These are phyloP conservation scores for Turdus rufiventris DNA, from an alignment of 2,113 vertebrate genomes.

Conservation along the genomic window DNA sequence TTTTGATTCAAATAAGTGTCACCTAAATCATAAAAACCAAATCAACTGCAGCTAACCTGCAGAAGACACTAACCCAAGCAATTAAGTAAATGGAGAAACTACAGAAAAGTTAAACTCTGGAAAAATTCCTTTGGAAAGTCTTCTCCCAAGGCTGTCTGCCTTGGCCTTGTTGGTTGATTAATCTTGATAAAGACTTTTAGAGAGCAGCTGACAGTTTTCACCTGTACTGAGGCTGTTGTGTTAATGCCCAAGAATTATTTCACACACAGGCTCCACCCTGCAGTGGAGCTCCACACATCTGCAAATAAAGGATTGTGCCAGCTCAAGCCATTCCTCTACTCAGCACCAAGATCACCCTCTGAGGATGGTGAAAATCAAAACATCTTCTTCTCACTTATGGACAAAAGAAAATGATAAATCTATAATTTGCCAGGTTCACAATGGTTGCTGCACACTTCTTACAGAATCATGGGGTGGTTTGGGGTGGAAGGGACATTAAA, in stretches of 20 bases:
- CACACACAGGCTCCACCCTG: background rate
- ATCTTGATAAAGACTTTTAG: background rate
- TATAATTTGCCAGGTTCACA: rapidly evolving
- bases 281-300: background rate
- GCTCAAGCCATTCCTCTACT: background rate
- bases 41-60: background rate
- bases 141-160: background rate
- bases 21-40: background rate
- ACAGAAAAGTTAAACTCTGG: background rate
- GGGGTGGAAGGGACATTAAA: background rate
- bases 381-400: background rate
- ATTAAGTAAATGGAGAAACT: background rate
- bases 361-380: background rate
- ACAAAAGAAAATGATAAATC: background rate
- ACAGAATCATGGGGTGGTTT: background rate
- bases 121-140: background rate
- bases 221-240: background rate
- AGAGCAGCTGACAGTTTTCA: background rate
- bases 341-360: rapidly evolving
- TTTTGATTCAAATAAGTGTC: background rate
- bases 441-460: rapidly evolving
- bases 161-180: background rate
- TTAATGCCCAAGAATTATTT: background rate
- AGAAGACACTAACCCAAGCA: background rate
- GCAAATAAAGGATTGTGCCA: background rate